phyloP scores from a whole-genome alignment of 2,888 invertebrate genomes.

The Tupiocoris notatus region DNA sequence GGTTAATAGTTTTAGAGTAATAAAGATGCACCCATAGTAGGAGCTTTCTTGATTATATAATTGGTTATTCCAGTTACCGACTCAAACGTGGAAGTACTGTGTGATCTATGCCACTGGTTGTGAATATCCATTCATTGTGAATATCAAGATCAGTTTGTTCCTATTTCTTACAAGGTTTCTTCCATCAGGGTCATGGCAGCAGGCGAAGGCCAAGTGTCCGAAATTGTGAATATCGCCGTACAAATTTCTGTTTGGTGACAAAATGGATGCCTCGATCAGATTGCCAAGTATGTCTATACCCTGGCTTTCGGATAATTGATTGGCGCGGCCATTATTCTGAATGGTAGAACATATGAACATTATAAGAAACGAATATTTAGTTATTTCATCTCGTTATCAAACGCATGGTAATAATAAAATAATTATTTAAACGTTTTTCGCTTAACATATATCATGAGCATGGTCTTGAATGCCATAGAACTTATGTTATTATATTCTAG shows the following conservation, averaged over 20 bases:
- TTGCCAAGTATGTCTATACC: slow-evolving; percentile 80
- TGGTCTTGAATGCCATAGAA: too few species aligned
- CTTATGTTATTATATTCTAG: background rate
- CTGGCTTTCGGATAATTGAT: slow-evolving; percentile 57
- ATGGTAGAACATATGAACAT: too few species aligned
- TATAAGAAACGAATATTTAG: too few species aligned
- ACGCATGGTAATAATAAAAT: too few species aligned
- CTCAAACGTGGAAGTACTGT: too few species aligned
- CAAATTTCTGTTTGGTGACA: slow-evolving; percentile 67
- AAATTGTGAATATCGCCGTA: slow-evolving; percentile 82
- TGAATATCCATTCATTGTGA: background rate
- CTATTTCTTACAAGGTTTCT: slow-evolving; percentile 61
- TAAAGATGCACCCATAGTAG: too few species aligned
- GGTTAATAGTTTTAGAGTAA: too few species aligned
- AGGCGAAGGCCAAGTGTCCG: slow-evolving; percentile 75
- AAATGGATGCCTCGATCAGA: slow-evolving; percentile 70
- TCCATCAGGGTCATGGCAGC: slow-evolving; percentile 77
- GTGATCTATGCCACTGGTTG: background rate
- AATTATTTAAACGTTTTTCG: too few species aligned
- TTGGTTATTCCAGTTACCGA: too few species aligned
- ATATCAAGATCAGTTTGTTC: background rate
- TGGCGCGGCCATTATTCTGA: background rate
- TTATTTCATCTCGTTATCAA: too few species aligned
- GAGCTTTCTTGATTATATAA: background rate
- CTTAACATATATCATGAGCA: too few species aligned